A percentile compares a stretch with the other conserved stretches of the same genome.
phyloP scores from a whole-genome alignment of 2,888 invertebrate genomes.

The Mythimna loreyi region DNA sequence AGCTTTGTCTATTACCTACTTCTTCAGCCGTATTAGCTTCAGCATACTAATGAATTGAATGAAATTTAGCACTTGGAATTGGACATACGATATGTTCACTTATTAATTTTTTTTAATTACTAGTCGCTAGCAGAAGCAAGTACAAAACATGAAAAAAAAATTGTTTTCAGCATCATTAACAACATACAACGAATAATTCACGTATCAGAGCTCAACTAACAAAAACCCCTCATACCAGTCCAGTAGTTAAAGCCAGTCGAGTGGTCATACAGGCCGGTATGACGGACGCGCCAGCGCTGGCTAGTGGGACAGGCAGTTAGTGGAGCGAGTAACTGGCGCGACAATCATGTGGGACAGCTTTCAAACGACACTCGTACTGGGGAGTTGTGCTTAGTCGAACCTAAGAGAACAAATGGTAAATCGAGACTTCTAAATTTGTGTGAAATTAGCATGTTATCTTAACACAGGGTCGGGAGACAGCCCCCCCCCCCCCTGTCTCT shows the following conservation, averaged over 20 bases:
- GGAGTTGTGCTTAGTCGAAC: constrained; percentile 4
- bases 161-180: background rate
- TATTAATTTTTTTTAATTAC: too few species aligned
- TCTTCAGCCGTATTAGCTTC: too few species aligned
- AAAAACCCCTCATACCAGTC: constrained; percentile 33
- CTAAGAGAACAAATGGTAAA: background rate
- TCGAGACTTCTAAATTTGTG: background rate
- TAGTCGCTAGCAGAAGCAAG: too few species aligned
- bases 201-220: constrained; percentile 30
- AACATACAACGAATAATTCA: background rate
- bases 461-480: too few species aligned
- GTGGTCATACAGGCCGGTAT: constrained; percentile 42
- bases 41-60: too few species aligned
- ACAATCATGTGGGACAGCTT: constrained; percentile 57
- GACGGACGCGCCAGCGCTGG: constrained; percentile 38
- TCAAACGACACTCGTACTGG: constrained; percentile 33
- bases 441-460: too few species aligned
- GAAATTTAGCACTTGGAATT: too few species aligned
- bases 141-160: background rate
- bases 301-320: constrained; percentile 44
- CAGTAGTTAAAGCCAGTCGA: constrained; percentile 27
- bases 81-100: too few species aligned
- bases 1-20: too few species aligned
- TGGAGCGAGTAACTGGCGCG: constrained; percentile 52
- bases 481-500: too few species aligned